phyloP scores from a whole-genome alignment of 1,140 invertebrate species.

The Penaeus chinensis region DNA sequence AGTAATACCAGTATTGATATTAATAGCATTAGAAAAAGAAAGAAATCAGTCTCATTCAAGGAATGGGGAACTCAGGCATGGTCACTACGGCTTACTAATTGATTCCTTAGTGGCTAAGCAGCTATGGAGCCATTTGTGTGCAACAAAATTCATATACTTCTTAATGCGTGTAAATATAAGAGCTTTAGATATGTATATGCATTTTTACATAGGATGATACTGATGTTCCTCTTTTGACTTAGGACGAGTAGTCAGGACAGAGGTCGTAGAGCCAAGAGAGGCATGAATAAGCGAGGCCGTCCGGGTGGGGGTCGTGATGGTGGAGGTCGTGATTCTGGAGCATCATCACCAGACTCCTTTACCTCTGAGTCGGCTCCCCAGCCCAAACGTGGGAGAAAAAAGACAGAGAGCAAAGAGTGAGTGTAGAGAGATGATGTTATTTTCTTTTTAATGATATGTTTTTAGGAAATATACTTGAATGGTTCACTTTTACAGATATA shows the following conservation, averaged over 20 bases:
- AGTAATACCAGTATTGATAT: no score
- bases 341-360: conserved; percentile 59
- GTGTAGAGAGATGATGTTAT: background rate
- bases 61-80: no score
- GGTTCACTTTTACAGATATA: no score
- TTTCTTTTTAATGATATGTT: background rate
- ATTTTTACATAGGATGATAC: background rate
- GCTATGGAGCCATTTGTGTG: no score
- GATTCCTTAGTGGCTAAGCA: no score
- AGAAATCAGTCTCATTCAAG: no score
- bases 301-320: conserved; percentile 43
- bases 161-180: background rate
- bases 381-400: conserved; percentile 52
- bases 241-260: conserved; percentile 61
- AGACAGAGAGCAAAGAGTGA: conserved; percentile 62
- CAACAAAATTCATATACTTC: no score
- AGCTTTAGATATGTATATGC: background rate
- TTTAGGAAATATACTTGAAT: background rate
- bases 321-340: conserved; percentile 50
- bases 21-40: no score
- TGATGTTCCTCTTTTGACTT: background rate
- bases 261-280: conserved; percentile 59
- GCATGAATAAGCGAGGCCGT: conserved; percentile 52
- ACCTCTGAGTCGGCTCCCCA: conserved; percentile 55
- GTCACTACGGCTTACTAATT: no score